Evolutionary conservation across 2,113 vertebrate species (phyloP).

Genomic region (Microcebus murinus): DNA sequence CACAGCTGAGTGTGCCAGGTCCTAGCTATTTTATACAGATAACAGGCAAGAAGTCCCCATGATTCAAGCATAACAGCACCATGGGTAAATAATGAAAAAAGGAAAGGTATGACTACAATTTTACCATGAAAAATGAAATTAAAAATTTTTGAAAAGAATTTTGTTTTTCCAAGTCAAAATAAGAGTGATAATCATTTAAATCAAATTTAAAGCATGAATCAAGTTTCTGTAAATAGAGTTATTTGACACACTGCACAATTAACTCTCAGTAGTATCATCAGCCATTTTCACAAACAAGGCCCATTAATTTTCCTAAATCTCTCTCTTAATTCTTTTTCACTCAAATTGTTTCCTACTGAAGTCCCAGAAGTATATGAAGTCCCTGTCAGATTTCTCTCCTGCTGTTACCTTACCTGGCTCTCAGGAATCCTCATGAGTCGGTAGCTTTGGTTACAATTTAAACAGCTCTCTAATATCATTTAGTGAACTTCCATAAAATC

Average conservation of each 20-base stretch:
- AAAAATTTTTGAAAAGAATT: background rate
- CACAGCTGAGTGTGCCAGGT: background rate
- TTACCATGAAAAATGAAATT: background rate
- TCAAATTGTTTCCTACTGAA: background rate
- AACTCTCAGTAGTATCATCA: background rate
- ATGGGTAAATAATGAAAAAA: background rate
- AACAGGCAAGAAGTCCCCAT: background rate
- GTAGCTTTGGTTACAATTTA: background rate
- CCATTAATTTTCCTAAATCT: background rate
- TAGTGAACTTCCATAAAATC: background rate
- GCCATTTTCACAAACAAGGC: background rate
- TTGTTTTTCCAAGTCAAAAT: background rate
- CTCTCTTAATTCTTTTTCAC: background rate
- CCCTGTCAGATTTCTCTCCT: background rate
- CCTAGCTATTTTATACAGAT: background rate
- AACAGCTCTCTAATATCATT: background rate
- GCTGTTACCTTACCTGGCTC: background rate
- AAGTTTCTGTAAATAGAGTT: background rate
- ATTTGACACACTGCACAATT: fast-evolving
- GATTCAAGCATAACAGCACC: background rate
- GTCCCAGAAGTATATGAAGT: background rate
- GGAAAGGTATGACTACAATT: background rate
- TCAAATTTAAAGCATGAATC: background rate
- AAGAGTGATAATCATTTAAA: background rate
- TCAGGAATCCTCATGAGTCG: background rate